A percentile compares a stretch with the other conserved stretches of the same genome.
phyloP scores from a whole-genome alignment of 2,888 invertebrate genomes.

The Barypeithes pellucidus region DNA sequence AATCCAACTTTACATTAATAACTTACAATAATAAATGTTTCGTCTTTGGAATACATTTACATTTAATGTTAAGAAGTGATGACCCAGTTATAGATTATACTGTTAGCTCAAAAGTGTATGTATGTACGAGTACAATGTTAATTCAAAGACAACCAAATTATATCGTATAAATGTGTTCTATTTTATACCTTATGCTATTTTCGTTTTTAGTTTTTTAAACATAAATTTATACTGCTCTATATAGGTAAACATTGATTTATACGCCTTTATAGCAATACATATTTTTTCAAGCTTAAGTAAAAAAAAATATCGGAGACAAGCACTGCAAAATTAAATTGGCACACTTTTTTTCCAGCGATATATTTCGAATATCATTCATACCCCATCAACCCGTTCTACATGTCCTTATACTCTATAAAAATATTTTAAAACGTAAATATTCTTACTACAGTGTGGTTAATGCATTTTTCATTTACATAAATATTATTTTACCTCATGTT shows the following conservation, averaged over 20 bases:
- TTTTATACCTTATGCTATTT: too few species aligned
- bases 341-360: not conserved
- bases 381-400: slow-evolving; percentile 46
- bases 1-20: too few species aligned
- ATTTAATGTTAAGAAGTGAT: too few species aligned
- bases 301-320: not conserved
- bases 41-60: too few species aligned
- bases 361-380: slow-evolving; percentile 54
- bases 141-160: too few species aligned
- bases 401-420: slow-evolving; percentile 13
- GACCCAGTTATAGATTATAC: too few species aligned
- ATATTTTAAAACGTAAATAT: slow-evolving; percentile 55
- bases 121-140: too few species aligned
- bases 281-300: not conserved
- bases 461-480: slow-evolving; percentile 55
- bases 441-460: slow-evolving; percentile 64
- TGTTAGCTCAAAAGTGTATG: too few species aligned
- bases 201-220: too few species aligned
- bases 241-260: slow-evolving; percentile 1
- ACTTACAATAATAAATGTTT: too few species aligned
- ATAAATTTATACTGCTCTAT: too few species aligned
- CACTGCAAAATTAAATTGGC: slow-evolving; percentile 18
- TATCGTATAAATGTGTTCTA: too few species aligned
- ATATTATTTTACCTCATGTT: slow-evolving; percentile 62
- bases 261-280: not conserved